Conservation (phyloP, 1,140 invertebrate genomes). For the Scaptomyza pallida region DNA sequence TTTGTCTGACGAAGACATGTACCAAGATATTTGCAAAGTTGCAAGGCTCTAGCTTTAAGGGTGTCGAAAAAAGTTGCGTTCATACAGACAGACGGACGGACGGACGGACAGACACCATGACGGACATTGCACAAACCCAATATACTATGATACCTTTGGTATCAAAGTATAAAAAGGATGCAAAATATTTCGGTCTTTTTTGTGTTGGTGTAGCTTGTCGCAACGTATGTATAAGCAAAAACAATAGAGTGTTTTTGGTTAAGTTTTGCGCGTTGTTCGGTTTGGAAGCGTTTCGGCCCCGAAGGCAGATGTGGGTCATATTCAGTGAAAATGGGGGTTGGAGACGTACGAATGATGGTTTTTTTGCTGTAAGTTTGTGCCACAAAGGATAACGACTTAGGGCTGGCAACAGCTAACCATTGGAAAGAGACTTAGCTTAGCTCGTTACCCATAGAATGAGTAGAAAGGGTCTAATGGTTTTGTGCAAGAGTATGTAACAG, state of each 20-base stretch:
- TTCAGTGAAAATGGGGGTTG: conserved; percentile 20
- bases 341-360: conserved; percentile 11
- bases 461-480: too few species aligned
- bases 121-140: too few species aligned
- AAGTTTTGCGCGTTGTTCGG: conserved; percentile 58
- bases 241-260: conserved; percentile 26
- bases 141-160: too few species aligned
- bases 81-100: too few species aligned
- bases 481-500: too few species aligned
- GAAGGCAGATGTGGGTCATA: conserved; percentile 80
- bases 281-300: conserved; percentile 57
- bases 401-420: conserved; percentile 41
- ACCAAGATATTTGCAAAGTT: too few species aligned
- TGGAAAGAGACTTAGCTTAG: conserved; percentile 34
- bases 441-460: too few species aligned
- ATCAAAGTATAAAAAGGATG: too few species aligned
- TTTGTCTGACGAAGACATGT: too few species aligned
- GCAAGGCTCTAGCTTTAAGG: too few species aligned
- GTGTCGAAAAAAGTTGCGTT: too few species aligned
- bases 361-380: conserved; percentile 41
- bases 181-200: conserved; percentile 35
- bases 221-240: conserved; percentile 21
- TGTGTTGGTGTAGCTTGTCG: background rate
- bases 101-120: too few species aligned
- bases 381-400: conserved; percentile 54